Evolutionary conservation across 2,888 invertebrate species (phyloP), one percentile per base, ranked within the genome.

Genomic region (Agrotis exclamationis): DNA sequence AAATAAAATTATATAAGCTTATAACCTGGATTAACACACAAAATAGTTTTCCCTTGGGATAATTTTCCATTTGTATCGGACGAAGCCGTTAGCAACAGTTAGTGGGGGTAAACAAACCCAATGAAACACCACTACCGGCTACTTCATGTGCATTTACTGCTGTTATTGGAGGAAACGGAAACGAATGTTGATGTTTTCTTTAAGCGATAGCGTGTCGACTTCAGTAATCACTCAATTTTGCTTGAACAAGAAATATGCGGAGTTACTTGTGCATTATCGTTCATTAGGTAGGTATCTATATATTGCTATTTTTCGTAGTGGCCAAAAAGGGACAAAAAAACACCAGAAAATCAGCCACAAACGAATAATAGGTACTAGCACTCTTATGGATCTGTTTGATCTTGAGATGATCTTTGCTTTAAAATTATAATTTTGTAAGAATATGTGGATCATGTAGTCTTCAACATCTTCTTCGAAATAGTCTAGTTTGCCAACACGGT

Each of bases 161-260:
- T 45, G 18, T 20, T 44, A 3, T 51, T 45, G 57, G 48, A 51
- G 57, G 57, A 75, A 73, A 58, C 57, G 51, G 67, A 39, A 73
- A 74, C 33, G 18, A 74, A 22, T 47, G 18, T 20, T 59, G 28
- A 45, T 39, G 20, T 51, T 39, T 45, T 11, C 22, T 66, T 48
- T 6, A 44, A 67, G 44, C 53, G 54, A 28, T 53, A 59, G 48
- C 76, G 33, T 59, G 76, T 24, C 20, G 20, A 54, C 48, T 33
- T 14, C 22, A 18, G 18, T 59, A 59, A 60, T 48, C 13, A 59
- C 18, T 39, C 39, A 9, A 18, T 50, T 67, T 5, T 22, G 22
- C 39, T 70, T 20, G 16, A 16, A 70, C 3, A 57, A 39, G 13
- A 6, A 14, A 47, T 39, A 7, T 18, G 45, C 39, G n/a, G 22